Conservation (phyloP, 2,113 vertebrate species). For the Periophthalmus modestus region DNA sequence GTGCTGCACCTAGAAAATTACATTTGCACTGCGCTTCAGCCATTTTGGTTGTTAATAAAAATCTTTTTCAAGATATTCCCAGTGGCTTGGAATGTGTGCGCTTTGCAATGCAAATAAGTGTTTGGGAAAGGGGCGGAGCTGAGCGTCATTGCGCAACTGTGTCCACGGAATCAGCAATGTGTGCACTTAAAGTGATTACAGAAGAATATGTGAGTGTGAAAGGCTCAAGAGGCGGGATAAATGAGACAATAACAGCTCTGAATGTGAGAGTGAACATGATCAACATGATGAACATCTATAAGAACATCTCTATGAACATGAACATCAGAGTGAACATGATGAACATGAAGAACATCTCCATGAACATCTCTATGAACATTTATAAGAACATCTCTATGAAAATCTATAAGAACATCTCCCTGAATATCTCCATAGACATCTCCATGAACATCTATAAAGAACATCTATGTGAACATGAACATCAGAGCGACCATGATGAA, state of each 20-base stretch:
- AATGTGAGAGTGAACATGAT: slow-evolving; percentile 48
- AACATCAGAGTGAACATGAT: no score
- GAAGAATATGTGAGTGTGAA: slow-evolving; percentile 67
- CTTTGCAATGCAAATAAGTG: slow-evolving; percentile 71
- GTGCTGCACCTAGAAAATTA: slow-evolving; percentile 15
- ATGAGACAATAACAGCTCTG: slow-evolving; percentile 48
- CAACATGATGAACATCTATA: no score
- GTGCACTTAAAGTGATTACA: slow-evolving; percentile 68
- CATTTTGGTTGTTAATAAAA: slow-evolving; percentile 29
- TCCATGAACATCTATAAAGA: no score
- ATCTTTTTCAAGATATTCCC: slow-evolving; percentile 50
- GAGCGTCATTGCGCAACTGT: slow-evolving; percentile 62
- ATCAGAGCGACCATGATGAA: no score
- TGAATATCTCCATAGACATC: no score
- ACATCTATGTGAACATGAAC: slow-evolving; percentile 24
- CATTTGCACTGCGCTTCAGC: slow-evolving; percentile 29
- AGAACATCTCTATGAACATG: not conserved
- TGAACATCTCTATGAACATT: not conserved
- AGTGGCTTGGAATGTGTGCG: slow-evolving; percentile 59
- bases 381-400: no score
- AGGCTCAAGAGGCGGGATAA: slow-evolving; percentile 48
- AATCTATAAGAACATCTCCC: no score
- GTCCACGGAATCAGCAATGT: slow-evolving; percentile 42
- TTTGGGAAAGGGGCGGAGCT: slow-evolving; percentile 62
- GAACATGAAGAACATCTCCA: no score